Percentiles rank a stretch among this genome's conserved stretches.
phyloP scores from a whole-genome alignment of 1,140 invertebrate genomes.

The Lucilia cuprina region DNA sequence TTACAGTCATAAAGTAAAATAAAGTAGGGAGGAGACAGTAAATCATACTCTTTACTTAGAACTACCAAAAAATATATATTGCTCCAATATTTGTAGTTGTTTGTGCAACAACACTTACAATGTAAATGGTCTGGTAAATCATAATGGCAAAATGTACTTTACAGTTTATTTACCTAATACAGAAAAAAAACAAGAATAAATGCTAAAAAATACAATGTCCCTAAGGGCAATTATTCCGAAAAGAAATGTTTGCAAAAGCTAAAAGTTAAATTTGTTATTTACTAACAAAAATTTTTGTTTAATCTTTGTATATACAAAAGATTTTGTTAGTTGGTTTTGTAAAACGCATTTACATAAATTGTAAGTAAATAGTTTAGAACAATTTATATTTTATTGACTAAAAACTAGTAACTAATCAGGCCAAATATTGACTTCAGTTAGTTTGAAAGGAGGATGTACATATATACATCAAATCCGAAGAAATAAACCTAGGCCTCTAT shows the following conservation, averaged over 20 bases:
- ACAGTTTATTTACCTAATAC: not conserved
- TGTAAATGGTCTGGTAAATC: conserved; percentile 4
- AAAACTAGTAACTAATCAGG: no score
- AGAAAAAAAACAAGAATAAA: not conserved
- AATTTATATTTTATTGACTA: no score
- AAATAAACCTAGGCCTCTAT: no score
- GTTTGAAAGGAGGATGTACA: no score
- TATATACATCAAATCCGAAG: no score
- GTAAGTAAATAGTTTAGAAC: no score
- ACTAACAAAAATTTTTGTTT: no score
- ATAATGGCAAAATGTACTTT: conserved; percentile 9
- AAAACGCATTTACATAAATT: no score
- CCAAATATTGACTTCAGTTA: no score
- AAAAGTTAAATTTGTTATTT: not conserved
- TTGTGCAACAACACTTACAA: not conserved
- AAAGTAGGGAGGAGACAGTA: not conserved
- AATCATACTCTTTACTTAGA: not conserved
- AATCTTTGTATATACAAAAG: no score
- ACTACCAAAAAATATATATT: not conserved
- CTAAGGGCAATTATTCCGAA: not conserved
- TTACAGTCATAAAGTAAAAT: not conserved
- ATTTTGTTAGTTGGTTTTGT: no score
- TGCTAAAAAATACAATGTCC: not conserved
- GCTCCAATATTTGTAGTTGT: not conserved
- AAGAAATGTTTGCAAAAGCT: not conserved